phyloP scores from a whole-genome alignment of 2,888 invertebrate species.

The Lydus trimaculatus region DNA sequence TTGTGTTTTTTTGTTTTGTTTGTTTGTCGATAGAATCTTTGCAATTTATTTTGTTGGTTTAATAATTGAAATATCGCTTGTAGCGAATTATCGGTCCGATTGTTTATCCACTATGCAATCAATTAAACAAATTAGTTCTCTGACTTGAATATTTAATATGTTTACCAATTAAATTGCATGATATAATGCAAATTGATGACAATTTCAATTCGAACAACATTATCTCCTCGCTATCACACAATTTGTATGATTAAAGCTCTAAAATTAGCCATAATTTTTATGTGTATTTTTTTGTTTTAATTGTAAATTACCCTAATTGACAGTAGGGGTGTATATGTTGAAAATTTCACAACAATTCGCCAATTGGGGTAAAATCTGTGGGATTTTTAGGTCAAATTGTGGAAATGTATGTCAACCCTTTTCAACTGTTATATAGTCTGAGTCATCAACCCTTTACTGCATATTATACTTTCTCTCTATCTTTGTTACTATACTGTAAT shows the following conservation, averaged over 20 bases:
- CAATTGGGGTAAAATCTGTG: not conserved
- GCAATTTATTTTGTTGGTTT: too few species aligned
- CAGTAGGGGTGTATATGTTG: not conserved
- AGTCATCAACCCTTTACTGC: not conserved
- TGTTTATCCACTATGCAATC: not conserved
- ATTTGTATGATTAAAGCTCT: not conserved
- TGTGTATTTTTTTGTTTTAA: too few species aligned
- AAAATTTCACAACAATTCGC: not conserved
- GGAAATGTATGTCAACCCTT: conserved; percentile 53
- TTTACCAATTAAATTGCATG: not conserved
- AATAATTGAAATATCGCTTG: too few species aligned
- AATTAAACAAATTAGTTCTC: conserved; percentile 6
- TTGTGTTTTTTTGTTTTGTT: not conserved
- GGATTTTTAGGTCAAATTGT: conserved; percentile 38
- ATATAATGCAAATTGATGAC: not conserved
- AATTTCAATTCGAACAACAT: conserved; percentile 16
- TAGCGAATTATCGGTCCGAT: not conserved
- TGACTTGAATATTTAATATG: conserved; percentile 7
- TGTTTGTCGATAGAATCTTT: not conserved
- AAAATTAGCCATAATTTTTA: not conserved
- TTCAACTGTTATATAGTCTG: conserved; percentile 17
- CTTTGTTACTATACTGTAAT: not conserved
- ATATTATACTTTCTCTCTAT: not conserved
- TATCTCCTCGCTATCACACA: not conserved
- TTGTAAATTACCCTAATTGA: too few species aligned